A percentile compares a stretch with the other conserved stretches of the same genome.
Evolutionary conservation across 2,113 vertebrate species (phyloP).

Genomic region (Lonchura striata): DNA sequence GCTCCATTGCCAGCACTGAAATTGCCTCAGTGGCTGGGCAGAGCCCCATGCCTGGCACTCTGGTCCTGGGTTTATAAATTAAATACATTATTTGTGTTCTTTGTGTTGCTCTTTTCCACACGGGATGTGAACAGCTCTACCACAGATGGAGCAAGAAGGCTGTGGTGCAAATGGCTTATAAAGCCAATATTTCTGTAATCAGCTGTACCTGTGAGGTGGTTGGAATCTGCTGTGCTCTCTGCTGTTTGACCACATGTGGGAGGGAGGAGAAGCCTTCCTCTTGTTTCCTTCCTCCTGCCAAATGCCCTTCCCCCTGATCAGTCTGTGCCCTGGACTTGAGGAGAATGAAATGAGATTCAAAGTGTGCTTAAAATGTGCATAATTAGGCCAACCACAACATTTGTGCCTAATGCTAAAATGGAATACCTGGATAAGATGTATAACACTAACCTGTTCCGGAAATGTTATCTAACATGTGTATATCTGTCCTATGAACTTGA

Average conservation of each 20-base stretch:
- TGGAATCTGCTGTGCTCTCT: neutral
- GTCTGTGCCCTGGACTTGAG: neutral
- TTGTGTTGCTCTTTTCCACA: neutral
- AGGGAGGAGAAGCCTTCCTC: neutral
- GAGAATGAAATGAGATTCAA: neutral
- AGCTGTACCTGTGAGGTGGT: neutral
- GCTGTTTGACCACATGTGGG: accelerated
- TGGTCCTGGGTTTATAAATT: neutral
- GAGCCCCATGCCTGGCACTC: neutral
- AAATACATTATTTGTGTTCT: neutral
- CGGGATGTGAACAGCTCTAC: neutral
- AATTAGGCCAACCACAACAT: neutral
- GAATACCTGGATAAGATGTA: neutral
- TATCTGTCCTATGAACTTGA: neutral
- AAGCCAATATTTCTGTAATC: neutral
- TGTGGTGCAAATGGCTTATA: neutral
- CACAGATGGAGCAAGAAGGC: neutral
- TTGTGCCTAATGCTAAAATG: neutral
- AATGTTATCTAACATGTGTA: accelerated
- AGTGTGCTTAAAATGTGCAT: neutral
- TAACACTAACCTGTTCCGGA: neutral
- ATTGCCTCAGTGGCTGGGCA: neutral
- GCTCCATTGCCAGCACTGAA: neutral
- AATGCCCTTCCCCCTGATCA: neutral
- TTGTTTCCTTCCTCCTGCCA: neutral